These are phyloP conservation scores for Ictalurus furcatus DNA, from an alignment of 2,113 vertebrate species.

Conservation along the genomic window DNA sequence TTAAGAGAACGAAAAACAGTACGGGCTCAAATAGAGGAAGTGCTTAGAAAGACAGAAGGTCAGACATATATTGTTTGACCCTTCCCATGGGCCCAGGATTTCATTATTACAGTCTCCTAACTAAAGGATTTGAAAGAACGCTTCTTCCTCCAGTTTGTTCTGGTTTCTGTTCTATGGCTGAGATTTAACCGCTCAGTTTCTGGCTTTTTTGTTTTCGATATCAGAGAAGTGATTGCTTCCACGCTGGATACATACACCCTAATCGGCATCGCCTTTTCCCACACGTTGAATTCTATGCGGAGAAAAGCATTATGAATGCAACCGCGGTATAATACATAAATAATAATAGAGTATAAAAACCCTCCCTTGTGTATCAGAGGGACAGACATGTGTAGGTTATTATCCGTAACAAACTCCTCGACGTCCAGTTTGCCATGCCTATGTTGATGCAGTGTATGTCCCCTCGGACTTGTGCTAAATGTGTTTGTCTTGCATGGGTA, in stretches of 20 bases:
- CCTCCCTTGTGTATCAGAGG: neutral
- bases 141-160: conserved; percentile 12
- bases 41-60: conserved; percentile 35
- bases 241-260: neutral
- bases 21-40: conserved; percentile 19
- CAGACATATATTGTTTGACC: neutral
- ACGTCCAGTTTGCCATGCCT: neutral
- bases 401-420: neutral
- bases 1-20: neutral
- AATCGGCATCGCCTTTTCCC: neutral
- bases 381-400: neutral
- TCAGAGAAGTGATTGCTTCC: neutral
- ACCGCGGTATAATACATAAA: too few relatives aligned
- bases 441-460: too few relatives aligned
- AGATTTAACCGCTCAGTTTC: neutral
- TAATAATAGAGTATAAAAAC: too few relatives aligned
- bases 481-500: conserved; percentile 18
- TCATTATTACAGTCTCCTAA: conserved; percentile 14
- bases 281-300: neutral
- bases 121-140: neutral
- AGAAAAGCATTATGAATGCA: neutral
- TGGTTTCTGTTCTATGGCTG: neutral
- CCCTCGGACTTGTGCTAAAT: neutral
- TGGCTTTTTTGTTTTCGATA: neutral
- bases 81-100: conserved; percentile 2